These are phyloP conservation scores for Cyprinodon diabolis DNA, from an alignment of 2,797 vertebrate genomes.

Conservation along the genomic window DNA sequence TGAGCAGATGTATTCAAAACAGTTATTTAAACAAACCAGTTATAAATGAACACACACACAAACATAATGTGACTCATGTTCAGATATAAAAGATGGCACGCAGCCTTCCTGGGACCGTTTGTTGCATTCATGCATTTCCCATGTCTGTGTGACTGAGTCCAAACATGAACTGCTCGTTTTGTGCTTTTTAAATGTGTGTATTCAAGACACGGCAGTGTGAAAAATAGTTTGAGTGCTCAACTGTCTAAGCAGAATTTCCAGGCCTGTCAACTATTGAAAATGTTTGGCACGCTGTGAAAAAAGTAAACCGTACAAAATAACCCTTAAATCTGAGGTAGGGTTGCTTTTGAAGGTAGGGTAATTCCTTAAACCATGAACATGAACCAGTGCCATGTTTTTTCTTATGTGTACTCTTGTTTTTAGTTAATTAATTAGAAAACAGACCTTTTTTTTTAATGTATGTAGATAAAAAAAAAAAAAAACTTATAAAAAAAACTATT, in stretches of 20 bases:
- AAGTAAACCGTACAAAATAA: not conserved
- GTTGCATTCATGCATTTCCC: not conserved
- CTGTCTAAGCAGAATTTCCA: not conserved
- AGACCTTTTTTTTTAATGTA: not conserved
- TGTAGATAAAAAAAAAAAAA: not conserved
- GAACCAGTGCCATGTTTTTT: not conserved
- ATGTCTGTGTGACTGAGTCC: not conserved
- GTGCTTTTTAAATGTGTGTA: not conserved
- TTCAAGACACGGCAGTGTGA: not conserved
- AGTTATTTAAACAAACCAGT: not conserved
- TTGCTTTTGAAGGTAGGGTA: not conserved
- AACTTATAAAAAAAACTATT: too few relatives aligned
- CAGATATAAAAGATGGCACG: constrained; percentile 6
- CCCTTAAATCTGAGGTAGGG: not conserved
- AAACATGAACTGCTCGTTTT: not conserved
- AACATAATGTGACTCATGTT: not conserved
- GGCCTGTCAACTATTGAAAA: not conserved
- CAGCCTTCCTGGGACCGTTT: not conserved
- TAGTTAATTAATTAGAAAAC: not conserved
- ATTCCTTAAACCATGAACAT: not conserved
- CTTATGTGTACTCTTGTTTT: not conserved
- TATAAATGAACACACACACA: constrained; percentile 5
- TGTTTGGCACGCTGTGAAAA: not conserved
- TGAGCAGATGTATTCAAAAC: constrained; percentile 7
- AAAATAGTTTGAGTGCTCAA: constrained; percentile 7